A percentile compares a stretch with the other conserved stretches of the same genome.
Conservation (phyloP, 2,888 invertebrate species). For the Eremobia ochroleuca region DNA sequence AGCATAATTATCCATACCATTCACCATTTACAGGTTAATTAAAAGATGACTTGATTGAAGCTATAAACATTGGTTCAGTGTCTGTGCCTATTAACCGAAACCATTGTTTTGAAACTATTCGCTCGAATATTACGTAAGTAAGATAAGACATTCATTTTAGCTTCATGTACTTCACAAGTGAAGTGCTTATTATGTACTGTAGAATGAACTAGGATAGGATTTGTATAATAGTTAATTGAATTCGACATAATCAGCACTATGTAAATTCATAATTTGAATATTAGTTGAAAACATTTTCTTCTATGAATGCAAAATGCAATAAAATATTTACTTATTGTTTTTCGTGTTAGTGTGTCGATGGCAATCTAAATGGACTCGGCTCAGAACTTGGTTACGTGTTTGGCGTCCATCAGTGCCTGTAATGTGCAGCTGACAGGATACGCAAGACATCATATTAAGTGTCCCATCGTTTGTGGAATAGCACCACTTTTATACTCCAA, state of each 20-base stretch:
- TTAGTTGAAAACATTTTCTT: background rate
- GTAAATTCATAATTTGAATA: background rate
- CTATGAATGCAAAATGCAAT: background rate
- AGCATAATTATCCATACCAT: background rate
- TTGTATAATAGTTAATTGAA: background rate
- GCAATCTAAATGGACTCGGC: background rate
- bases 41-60: background rate
- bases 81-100: background rate
- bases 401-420: background rate
- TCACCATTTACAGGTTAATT: background rate
- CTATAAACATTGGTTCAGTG: background rate
- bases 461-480: background rate
- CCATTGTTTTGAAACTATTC: constrained; percentile 10
- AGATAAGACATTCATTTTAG: constrained; percentile 3
- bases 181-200: background rate
- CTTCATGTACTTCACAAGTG: background rate
- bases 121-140: background rate
- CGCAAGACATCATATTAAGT: too few species aligned
- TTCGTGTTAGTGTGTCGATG: background rate
- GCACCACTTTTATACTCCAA: background rate
- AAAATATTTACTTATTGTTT: too few species aligned
- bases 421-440: too few species aligned
- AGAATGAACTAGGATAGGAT: background rate
- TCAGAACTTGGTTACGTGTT: background rate
- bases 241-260: too few species aligned